These are phyloP conservation scores for Eretmochelys imbricata DNA, from an alignment of 2,113 vertebrate species.

Conservation along the genomic window DNA sequence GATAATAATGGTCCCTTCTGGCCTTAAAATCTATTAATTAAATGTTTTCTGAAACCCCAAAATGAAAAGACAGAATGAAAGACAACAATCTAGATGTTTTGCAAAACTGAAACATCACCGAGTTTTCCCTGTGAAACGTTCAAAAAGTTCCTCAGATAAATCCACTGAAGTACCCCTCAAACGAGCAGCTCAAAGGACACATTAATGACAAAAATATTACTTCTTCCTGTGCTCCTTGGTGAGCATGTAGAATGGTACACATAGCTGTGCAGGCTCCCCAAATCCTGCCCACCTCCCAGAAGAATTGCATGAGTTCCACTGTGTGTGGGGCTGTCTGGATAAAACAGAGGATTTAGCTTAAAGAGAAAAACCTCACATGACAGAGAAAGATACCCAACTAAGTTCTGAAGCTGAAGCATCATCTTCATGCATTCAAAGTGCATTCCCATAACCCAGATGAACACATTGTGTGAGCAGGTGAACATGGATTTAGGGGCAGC, in stretches of 20 bases:
- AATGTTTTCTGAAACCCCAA: neutral
- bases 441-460: neutral
- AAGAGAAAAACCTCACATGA: fast-evolving
- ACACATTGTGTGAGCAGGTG: neutral
- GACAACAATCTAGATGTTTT: neutral
- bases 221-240: neutral
- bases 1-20: neutral
- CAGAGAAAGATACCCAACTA: neutral
- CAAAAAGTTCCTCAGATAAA: neutral
- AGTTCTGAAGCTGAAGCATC: neutral
- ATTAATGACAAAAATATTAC: neutral
- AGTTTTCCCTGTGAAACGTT: neutral
- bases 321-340: neutral
- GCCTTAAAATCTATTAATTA: neutral
- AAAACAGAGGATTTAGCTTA: neutral
- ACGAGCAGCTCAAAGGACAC: neutral
- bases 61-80: neutral
- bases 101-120: neutral
- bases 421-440: neutral
- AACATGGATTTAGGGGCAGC: neutral
- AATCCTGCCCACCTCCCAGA: neutral
- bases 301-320: neutral
- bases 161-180: neutral
- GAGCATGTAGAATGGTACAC: neutral
- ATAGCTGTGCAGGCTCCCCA: neutral